Base-by-base conservation (phyloP, 2,888 invertebrate species). In the Celastrina argiolus region DNA sequence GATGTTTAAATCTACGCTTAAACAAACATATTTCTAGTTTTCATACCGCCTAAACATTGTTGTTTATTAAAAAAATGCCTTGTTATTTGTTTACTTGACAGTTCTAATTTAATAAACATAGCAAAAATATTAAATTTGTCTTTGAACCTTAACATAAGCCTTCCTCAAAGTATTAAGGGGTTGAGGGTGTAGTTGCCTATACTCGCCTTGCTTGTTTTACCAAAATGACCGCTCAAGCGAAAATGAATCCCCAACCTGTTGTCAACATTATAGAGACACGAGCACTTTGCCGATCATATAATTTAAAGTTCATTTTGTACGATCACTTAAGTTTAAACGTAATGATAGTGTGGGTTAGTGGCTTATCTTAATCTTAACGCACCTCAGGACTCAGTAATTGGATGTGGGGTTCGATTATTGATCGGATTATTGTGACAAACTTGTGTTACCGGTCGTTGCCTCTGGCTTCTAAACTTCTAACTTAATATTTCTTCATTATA, bases 321-420 rank as follows among this genome's bases (percentile, higher is more conserved):
- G 77, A 78, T 78, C 83, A 80, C 77, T 84, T 82, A 80, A 81
- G 65, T 69, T 36, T 82, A 83, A 83, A 83, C 67, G 81, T 88
- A 88, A 89, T 89, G 83, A 89, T 88, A 88, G 72, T 70, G 69
- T 69, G 78, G 78, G 81, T 86, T 87, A 87, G 69, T 69, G 78
- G 78, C 81, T 86, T 87, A 88, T 87, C 87, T 84, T 85, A 88
- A 90, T 88, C 89, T 84, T 81, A 85, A 81, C 82, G 83, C 87
- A 79, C 84, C 83, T 81, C 76, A 75, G 76, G 73, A 74, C 79
- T 78, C 78, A 77, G 78, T 83, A 82, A 82, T 81, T 82, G 84
- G 42, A 41, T 65, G 22, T n/a, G 58, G 18, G 68, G 81, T 84
- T 85, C 87, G 86, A 85, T 84, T 84, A 85, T 84, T 88, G 88